A percentile compares a stretch with the other conserved stretches of the same genome.
Conservation (phyloP, 2,888 invertebrate genomes). For the Mythimna vitellina region DNA sequence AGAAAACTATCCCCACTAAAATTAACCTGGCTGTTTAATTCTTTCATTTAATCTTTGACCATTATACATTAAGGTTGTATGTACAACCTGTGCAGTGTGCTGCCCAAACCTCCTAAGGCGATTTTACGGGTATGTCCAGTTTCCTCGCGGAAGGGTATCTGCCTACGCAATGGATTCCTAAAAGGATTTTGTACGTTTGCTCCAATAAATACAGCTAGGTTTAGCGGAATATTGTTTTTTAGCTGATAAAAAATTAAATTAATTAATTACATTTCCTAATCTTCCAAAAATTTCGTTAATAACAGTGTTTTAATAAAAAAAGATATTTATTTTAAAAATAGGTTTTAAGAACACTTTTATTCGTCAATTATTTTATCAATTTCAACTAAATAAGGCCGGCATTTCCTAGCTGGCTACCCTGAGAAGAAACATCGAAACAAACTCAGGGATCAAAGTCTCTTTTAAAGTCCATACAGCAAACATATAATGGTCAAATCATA, state of each 20-base stretch:
- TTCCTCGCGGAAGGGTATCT: conserved; percentile 23
- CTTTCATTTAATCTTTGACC: conserved; percentile 19
- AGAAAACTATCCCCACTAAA: not conserved
- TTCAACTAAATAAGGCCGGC: too few species aligned
- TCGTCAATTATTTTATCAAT: too few species aligned
- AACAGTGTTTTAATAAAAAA: too few species aligned
- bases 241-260: not conserved
- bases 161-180: conserved; percentile 26
- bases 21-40: not conserved
- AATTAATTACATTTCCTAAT: not conserved
- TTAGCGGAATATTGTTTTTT: not conserved
- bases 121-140: conserved; percentile 42
- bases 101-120: conserved; percentile 43
- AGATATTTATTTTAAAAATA: too few species aligned
- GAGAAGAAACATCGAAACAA: too few species aligned
- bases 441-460: too few species aligned
- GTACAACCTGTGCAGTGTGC: not conserved
- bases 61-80: conserved; percentile 22
- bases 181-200: conserved; percentile 31
- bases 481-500: too few species aligned
- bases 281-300: too few species aligned
- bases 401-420: too few species aligned
- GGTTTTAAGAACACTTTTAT: too few species aligned
- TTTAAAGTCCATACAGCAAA: too few species aligned
- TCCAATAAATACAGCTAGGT: conserved; percentile 8